Base-by-base conservation (phyloP, 2,797 vertebrate genomes). In the Malurus leucopterus region DNA sequence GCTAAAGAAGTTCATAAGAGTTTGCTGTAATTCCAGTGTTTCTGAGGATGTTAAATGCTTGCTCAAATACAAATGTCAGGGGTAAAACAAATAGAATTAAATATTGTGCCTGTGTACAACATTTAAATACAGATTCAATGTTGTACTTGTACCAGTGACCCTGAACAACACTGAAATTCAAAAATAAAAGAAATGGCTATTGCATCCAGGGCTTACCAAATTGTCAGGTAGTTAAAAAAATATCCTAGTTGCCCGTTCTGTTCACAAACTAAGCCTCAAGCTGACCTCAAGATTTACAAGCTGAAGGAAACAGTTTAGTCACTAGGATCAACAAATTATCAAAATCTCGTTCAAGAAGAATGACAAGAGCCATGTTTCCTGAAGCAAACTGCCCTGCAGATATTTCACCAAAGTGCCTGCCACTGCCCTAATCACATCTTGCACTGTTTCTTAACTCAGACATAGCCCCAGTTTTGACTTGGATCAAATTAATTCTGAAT, bases 321-420 rank as follows among this genome's bases (percentile, higher is more conserved):
- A 93, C 51, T 38, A 72, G 65, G 43, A 64, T 55, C n/a, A 91
- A 83, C 58, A 88, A 86, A 94, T 94, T 71, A 71, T 46, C 30
- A 38, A 67, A 84, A 72, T 90, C 70, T 73, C 67, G 55, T 81
- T 89, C 67, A 79, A 29, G 54, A 86, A 26, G 9, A 81, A 26
- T 84, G 53, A 38, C 51, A 81, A 34, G 53, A 65, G 53, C 51
- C 47, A 20, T 64, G 30, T 77, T 76, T 59, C 30, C 62, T 77
- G 64, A 82, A 91, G 74, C n/a, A 69, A 87, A 43, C 13, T 22
- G 27, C 73, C 64, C 64, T 59, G 62, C 78, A 70, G 71, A 49
- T 80, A 32, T 86, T 93, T 91, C 40, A 34, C 40, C n/a, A 1
- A 15, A 29, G 16, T 55, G 38, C 40, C 32, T 51, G 29, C 55